phyloP scores from a whole-genome alignment of 2,888 invertebrate genomes.

The Hydriomena furcata region DNA sequence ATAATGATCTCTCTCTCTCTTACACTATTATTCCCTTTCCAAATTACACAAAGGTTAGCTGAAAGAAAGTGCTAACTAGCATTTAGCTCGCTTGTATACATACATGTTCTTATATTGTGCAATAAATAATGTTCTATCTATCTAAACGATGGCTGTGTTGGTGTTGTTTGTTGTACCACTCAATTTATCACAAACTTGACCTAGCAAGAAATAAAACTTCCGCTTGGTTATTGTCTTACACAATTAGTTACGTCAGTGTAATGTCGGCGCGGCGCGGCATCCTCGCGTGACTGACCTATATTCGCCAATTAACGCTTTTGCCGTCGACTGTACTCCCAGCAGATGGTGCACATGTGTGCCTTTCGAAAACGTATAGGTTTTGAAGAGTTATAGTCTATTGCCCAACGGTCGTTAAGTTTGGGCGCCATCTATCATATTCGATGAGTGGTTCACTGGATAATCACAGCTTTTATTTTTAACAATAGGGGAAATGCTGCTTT shows the following conservation, averaged over 20 bases:
- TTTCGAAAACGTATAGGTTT: constrained; percentile 32
- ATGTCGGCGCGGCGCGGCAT: constrained; percentile 5
- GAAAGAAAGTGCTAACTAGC: too few relatives aligned
- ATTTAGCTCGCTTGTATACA: too few relatives aligned
- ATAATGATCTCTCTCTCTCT: too few relatives aligned
- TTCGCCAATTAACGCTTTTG: constrained; percentile 41
- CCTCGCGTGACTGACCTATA: constrained; percentile 40
- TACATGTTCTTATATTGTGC: too few relatives aligned
- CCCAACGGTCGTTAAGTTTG: constrained; percentile 32
- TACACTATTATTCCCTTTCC: too few relatives aligned
- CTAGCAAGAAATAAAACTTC: constrained; percentile 9
- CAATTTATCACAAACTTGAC: constrained; percentile 7
- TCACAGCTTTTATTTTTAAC: neutral
- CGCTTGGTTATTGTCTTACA: constrained; percentile 12
- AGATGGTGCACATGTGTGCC: constrained; percentile 56
- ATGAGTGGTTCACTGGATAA: neutral
- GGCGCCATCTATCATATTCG: constrained; percentile 30
- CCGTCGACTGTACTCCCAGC: constrained; percentile 45
- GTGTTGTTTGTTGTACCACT: too few relatives aligned
- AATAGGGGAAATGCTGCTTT: neutral
- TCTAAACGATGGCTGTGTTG: too few relatives aligned
- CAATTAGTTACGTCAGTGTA: constrained; percentile 18
- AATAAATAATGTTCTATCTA: too few relatives aligned
- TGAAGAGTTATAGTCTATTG: constrained; percentile 15
- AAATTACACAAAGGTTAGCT: too few relatives aligned